phyloP scores from a whole-genome alignment of 2,888 invertebrate genomes.

The Margaritifera margaritifera region DNA sequence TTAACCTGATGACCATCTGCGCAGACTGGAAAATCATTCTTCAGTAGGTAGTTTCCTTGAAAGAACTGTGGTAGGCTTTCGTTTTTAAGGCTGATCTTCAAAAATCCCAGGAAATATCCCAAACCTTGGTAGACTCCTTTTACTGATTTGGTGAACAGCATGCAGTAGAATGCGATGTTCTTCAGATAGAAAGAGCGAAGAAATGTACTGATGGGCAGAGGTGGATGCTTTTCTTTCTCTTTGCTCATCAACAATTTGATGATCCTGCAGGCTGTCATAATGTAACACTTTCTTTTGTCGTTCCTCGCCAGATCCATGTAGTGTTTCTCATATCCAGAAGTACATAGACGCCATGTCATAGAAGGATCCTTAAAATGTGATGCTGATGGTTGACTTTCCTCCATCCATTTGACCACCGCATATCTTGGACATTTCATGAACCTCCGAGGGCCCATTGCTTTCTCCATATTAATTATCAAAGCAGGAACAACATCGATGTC shows the following conservation, averaged over 20 bases:
- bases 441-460: background rate
- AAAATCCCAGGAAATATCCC: constrained; percentile 22
- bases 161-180: constrained; percentile 30
- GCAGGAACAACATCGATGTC: too few species aligned
- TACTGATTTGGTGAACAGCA: constrained; percentile 9
- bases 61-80: constrained; percentile 29
- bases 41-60: background rate
- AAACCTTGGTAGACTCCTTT: constrained; percentile 21
- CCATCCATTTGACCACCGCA: constrained; percentile 43
- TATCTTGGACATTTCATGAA: constrained; percentile 31
- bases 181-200: constrained; percentile 38
- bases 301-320: constrained; percentile 32
- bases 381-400: constrained; percentile 10
- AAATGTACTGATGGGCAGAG: constrained; percentile 19
- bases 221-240: background rate
- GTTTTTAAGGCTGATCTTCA: constrained; percentile 12
- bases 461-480: too few species aligned
- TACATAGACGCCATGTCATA: constrained; percentile 36
- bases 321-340: constrained; percentile 43
- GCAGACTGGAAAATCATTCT: too few species aligned
- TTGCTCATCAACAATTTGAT: constrained; percentile 26
- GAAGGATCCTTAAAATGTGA: constrained; percentile 15
- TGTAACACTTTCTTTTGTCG: constrained; percentile 22
- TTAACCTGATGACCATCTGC: too few species aligned
- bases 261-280: constrained; percentile 41